These are phyloP conservation scores for Eubasilissa splendida DNA, from an alignment of 2,888 invertebrate genomes.

Conservation along the genomic window DNA sequence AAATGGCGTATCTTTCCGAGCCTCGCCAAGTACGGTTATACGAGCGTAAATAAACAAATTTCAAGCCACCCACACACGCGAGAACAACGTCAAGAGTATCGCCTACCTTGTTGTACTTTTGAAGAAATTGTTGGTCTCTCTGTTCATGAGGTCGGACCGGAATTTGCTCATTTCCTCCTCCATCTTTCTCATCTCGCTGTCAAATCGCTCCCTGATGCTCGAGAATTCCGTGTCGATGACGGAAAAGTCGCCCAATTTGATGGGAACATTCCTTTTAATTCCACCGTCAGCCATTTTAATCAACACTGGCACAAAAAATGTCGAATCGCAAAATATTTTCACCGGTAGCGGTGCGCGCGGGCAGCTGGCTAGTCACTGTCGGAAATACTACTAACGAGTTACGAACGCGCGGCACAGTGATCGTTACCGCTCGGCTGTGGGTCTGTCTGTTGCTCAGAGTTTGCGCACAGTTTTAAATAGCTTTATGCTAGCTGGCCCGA, in stretches of 20 bases:
- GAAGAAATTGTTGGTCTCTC: constrained; percentile 93
- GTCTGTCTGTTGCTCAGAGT: constrained; percentile 72
- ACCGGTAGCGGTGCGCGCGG: constrained; percentile 50
- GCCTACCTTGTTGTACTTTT: constrained; percentile 89
- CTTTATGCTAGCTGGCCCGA: constrained; percentile 61
- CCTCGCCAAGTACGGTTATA: constrained; percentile 43
- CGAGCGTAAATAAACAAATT: constrained; percentile 44
- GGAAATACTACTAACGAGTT: constrained; percentile 37
- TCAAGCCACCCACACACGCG: constrained; percentile 41
- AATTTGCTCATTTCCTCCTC: constrained; percentile 98
- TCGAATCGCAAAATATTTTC: constrained; percentile 27
- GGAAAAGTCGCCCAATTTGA: constrained; percentile 94
- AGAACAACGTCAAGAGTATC: constrained; percentile 60
- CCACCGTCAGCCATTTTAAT: constrained; percentile 85
- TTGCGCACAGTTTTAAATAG: constrained; percentile 75
- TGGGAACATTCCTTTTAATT: constrained; percentile 91
- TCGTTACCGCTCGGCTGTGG: constrained; percentile 65
- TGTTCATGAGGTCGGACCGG: constrained; percentile 92
- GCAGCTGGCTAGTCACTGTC: constrained; percentile 68
- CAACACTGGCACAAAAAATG: constrained; percentile 50
- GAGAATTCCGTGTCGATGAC: constrained; percentile 97
- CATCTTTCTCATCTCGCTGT: constrained; percentile 98
- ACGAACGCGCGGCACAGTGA: constrained; percentile 67
- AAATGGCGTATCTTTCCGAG: constrained; percentile 25
- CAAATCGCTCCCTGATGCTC: constrained; percentile 95